phyloP scores from a whole-genome alignment of 2,113 vertebrate species.

The Colistium nudipinnis region DNA sequence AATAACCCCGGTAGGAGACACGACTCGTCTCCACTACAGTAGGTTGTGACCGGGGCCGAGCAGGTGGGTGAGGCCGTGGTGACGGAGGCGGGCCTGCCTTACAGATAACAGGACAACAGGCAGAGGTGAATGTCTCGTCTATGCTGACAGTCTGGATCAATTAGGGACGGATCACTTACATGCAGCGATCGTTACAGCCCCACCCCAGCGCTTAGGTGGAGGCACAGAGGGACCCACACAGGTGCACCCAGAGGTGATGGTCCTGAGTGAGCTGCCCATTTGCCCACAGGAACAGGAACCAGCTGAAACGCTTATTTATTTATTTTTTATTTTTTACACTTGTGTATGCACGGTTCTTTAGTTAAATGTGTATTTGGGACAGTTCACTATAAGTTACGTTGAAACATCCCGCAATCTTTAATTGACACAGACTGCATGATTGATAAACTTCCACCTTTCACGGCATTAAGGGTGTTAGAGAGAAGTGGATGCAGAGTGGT shows the following conservation, averaged over 20 bases:
- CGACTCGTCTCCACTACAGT: constrained; percentile 46
- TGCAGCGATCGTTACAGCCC: constrained; percentile 76
- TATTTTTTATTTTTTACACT: neutral
- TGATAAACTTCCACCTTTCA: constrained; percentile 61
- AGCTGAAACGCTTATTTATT: neutral
- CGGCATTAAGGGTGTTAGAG: constrained; percentile 54
- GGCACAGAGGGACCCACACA: constrained; percentile 54
- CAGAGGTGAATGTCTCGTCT: constrained; percentile 83
- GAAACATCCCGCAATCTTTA: constrained; percentile 29
- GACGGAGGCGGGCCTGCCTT: constrained; percentile 74
- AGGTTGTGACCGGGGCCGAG: constrained; percentile 79
- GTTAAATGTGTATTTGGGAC: neutral
- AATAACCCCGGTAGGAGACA: constrained; percentile 25
- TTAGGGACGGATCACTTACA: constrained; percentile 82
- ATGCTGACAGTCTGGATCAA: constrained; percentile 83
- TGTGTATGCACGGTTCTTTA: neutral
- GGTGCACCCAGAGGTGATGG: constrained; percentile 50
- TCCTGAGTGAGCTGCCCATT: constrained; percentile 29
- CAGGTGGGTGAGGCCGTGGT: constrained; percentile 77
- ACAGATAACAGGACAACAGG: constrained; percentile 78
- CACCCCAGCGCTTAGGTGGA: constrained; percentile 74
- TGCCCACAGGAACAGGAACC: neutral
- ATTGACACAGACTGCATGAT: constrained; percentile 59
- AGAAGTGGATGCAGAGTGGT: constrained; percentile 58
- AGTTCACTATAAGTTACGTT: constrained; percentile 18